Base-by-base conservation (phyloP, 2,797 vertebrate species). In the Ceyx erithaca region DNA sequence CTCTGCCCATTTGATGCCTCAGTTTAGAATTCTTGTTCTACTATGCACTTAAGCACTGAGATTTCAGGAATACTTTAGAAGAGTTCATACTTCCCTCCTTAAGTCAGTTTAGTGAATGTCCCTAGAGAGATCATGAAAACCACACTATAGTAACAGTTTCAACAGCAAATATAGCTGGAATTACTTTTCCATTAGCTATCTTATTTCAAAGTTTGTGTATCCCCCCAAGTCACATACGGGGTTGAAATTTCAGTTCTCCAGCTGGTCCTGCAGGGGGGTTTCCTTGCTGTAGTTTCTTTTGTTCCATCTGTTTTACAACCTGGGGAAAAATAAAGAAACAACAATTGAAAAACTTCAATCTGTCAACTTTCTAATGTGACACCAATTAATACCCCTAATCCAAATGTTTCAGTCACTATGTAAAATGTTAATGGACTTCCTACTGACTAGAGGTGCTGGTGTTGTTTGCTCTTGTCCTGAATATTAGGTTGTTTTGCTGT, bases 271-370 rank as follows among this genome's bases (percentile, higher is more conserved):
- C 96, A 67, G 98, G 98, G 54, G 97, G 96, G 31, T 97, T 97
- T 81, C 95, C 97, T 75, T 98, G 98, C 83, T 99, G 98, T 57
- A 98, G 96, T 97, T 98, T 99, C 92, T 99, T 98, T 46, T 98
- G 98, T 90, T 99, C 99, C 99, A 99, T 98, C 80, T 99, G 99
- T 80, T 99, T 99, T 61, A 99, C 98, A 1, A 98, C 99, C 99
- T 99, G 91, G 75, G 54, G 26, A 87, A 70, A 77, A 92, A 89
- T 79, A 73, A 33, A 33, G 9, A 33, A 63, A 86, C 7, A 4
- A 40, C 28, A 80, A 20, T 23, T 81, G 54, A 75, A 93, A 94
- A 95, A 82, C 20, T 35, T 73, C 33, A 35, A 46, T 81, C 46
- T 51, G 10, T 40, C 59, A 63, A 3, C 18, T 55, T 76, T 80